These are phyloP conservation scores for Paraescarpia echinospica DNA, from an alignment of 1,140 invertebrate species.

Conservation along the genomic window DNA sequence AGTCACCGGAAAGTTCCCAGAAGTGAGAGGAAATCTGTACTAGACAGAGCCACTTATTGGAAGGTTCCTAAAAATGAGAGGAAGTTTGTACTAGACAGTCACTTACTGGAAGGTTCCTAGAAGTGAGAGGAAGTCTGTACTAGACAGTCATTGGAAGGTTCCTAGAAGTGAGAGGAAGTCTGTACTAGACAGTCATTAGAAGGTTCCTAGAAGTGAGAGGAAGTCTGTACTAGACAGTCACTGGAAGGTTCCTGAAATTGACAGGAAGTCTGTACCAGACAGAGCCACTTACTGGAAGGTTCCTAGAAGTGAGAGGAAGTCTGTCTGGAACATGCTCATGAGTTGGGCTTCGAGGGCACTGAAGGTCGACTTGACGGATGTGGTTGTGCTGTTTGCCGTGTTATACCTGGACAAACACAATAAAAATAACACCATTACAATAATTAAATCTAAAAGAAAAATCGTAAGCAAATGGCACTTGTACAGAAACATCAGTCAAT, in stretches of 20 bases:
- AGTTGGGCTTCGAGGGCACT: conserved; percentile 52
- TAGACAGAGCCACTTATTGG: conserved; percentile 51
- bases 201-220: no score
- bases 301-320: no score
- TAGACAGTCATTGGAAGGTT: conserved; percentile 51
- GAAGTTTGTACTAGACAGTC: conserved; percentile 44
- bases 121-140: no score
- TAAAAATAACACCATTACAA: neutral
- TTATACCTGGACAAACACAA: conserved; percentile 33
- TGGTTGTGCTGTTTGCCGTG: conserved; percentile 32
- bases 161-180: conserved; percentile 56
- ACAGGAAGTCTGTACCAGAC: no score
- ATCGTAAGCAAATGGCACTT: neutral
- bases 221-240: no score
- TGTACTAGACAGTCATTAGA: no score
- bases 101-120: no score
- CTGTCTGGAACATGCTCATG: conserved; percentile 57
- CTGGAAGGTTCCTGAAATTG: no score
- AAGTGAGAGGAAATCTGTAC: no score
- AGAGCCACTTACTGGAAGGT: no score
- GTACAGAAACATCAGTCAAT: neutral
- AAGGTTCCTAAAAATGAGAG: conserved; percentile 54
- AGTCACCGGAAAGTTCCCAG: no score
- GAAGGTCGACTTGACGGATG: conserved; percentile 41
- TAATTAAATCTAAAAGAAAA: neutral